phyloP scores from a whole-genome alignment of 2,113 vertebrate species.

The Pollimyrus isidori region DNA sequence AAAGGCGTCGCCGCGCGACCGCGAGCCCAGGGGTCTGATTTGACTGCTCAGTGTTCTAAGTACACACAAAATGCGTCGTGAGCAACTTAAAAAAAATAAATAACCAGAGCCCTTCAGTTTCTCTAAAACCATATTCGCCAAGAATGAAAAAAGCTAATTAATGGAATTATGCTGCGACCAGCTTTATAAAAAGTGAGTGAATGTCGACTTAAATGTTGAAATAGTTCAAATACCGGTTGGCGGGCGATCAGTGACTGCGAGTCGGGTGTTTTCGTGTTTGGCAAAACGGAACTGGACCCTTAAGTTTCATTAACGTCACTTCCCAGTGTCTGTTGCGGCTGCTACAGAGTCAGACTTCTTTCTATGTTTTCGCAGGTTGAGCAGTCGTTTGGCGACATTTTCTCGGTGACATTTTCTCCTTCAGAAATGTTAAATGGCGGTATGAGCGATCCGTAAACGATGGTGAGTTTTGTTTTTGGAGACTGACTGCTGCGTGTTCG shows the following conservation, averaged over 20 bases:
- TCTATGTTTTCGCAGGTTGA: not conserved
- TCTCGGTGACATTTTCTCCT: not conserved
- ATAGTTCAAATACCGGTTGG: too few relatives aligned
- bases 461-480: not conserved
- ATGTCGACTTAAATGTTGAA: not conserved
- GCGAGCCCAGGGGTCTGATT: too few relatives aligned
- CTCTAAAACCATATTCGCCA: not conserved
- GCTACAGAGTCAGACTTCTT: not conserved
- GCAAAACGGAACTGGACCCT: not conserved
- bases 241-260: not conserved
- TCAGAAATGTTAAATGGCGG: not conserved
- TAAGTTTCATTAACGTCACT: not conserved
- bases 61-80: not conserved
- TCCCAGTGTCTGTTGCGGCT: not conserved
- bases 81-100: not conserved
- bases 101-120: not conserved
- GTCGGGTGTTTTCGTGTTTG: not conserved
- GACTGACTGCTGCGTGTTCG: not conserved
- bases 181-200: not conserved
- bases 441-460: not conserved
- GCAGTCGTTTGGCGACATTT: not conserved
- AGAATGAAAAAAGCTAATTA: not conserved
- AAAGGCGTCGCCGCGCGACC: not conserved
- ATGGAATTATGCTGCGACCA: not conserved
- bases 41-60: not conserved